These are phyloP conservation scores for Myopa testacea DNA, from an alignment of 2,888 invertebrate species.

Conservation along the genomic window DNA sequence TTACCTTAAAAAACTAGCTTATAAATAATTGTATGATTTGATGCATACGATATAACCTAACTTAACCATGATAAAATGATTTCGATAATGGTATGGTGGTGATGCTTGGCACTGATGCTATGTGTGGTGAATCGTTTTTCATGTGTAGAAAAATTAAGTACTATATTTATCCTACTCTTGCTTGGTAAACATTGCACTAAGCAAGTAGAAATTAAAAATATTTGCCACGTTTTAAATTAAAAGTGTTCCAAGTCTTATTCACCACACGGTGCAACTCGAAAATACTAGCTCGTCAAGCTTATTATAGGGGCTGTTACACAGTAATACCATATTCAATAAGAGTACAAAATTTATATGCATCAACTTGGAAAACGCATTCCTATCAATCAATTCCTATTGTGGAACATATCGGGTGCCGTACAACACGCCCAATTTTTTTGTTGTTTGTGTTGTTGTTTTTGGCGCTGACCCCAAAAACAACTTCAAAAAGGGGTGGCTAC, in stretches of 20 bases:
- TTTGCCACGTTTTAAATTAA: constrained; percentile 44
- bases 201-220: constrained; percentile 9
- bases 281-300: not conserved
- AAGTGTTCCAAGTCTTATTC: not conserved
- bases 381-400: too few relatives aligned
- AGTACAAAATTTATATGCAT: too few relatives aligned
- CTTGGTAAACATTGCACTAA: not conserved
- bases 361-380: too few relatives aligned
- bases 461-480: too few relatives aligned
- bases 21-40: constrained; percentile 69
- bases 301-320: too few relatives aligned
- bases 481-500: too few relatives aligned
- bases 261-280: not conserved
- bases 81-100: constrained; percentile 53
- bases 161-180: constrained; percentile 30
- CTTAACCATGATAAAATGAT: constrained; percentile 67
- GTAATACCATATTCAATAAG: too few relatives aligned
- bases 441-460: too few relatives aligned
- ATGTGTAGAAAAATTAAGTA: constrained; percentile 15
- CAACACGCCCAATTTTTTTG: too few relatives aligned
- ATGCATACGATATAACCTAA: constrained; percentile 69
- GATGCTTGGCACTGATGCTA: constrained; percentile 38
- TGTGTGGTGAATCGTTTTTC: constrained; percentile 41
- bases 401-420: too few relatives aligned
- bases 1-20: constrained; percentile 69